Conservation (phyloP, 2,888 invertebrate species). For the Eristalinus sepulchralis region DNA sequence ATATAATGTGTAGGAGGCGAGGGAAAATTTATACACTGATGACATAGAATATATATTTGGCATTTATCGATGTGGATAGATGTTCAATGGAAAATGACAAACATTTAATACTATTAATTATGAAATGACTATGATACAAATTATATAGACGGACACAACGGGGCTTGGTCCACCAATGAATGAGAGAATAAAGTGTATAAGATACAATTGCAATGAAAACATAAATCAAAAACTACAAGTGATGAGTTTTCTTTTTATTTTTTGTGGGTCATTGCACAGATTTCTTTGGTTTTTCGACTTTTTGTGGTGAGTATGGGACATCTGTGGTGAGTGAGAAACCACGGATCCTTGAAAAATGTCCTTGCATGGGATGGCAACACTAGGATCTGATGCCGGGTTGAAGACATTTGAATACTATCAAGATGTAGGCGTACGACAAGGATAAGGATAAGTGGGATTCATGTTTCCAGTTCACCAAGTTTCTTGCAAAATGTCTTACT, state of each 20-base stretch:
- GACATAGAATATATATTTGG: slow-evolving; percentile 16
- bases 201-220: slow-evolving; percentile 55
- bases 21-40: slow-evolving; percentile 45
- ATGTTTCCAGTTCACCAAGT: no score
- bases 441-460: no score
- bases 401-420: no score
- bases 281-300: no score
- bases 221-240: slow-evolving; percentile 6
- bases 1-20: slow-evolving; percentile 60
- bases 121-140: slow-evolving; percentile 25
- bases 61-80: slow-evolving; percentile 49
- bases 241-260: neutral
- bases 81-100: slow-evolving; percentile 15
- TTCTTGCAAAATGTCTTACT: no score
- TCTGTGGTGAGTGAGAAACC: no score
- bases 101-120: slow-evolving; percentile 66
- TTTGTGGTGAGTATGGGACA: no score
- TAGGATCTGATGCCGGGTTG: no score
- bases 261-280: neutral
- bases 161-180: slow-evolving; percentile 43
- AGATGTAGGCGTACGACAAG: no score
- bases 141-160: neutral
- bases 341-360: no score
- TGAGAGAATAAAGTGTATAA: slow-evolving; percentile 59
- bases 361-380: no score